A percentile compares a stretch with the other conserved stretches of the same genome.
phyloP scores from a whole-genome alignment of 2,113 vertebrate species.

The Hydrochoerus hydrochaeris region DNA sequence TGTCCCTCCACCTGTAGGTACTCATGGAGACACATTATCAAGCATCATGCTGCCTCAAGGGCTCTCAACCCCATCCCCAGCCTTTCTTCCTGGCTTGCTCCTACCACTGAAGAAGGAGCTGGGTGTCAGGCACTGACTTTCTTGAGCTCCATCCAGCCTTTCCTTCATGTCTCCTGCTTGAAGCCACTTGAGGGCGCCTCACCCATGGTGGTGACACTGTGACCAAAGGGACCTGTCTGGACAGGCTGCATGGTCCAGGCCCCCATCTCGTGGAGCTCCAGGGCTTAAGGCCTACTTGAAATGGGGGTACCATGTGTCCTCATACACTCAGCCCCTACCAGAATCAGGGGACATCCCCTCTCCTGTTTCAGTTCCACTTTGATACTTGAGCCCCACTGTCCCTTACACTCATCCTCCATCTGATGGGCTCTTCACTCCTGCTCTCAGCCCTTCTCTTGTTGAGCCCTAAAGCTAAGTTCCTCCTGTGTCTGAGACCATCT shows the following conservation, averaged over 20 bases:
- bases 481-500: background rate
- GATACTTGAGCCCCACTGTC: background rate
- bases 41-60: background rate
- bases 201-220: background rate
- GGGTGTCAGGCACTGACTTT: background rate
- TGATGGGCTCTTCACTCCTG: no score
- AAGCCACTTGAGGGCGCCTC: constrained; percentile 63
- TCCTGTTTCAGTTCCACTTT: background rate
- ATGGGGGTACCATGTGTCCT: background rate
- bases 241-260: background rate
- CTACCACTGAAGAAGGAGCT: background rate
- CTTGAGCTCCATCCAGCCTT: no score
- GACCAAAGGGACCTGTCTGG: background rate
- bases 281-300: fast-evolving
- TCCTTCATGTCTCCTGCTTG: background rate
- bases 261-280: background rate
- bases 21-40: no score
- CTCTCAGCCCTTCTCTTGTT: background rate
- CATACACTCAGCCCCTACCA: fast-evolving
- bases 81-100: background rate
- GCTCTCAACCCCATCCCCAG: background rate
- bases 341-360: background rate
- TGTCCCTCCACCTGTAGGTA: background rate
- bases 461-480: background rate
- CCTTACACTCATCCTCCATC: no score